These are phyloP conservation scores for Phytoseiulus persimilis DNA, from an alignment of 2,888 invertebrate genomes.

Conservation along the genomic window DNA sequence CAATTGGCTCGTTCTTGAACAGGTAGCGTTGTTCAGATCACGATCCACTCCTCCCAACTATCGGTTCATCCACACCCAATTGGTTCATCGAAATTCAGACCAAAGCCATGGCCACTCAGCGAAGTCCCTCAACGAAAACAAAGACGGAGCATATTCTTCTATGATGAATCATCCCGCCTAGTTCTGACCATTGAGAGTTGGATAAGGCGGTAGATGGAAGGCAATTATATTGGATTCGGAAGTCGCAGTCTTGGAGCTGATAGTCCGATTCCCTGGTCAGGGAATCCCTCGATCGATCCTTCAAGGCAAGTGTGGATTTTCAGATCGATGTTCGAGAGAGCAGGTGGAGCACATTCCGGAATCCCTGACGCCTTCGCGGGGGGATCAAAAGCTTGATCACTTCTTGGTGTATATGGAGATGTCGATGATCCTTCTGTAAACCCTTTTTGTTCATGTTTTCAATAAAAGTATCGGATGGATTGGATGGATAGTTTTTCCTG, in stretches of 20 bases:
- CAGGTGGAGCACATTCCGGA: background rate
- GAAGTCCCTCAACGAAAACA: too few relatives aligned
- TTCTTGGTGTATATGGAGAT: constrained; percentile 20
- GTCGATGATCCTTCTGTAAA: constrained; percentile 19
- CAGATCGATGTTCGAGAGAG: background rate
- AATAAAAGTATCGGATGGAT: constrained; percentile 31
- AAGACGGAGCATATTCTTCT: too few relatives aligned
- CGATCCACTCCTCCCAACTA: background rate
- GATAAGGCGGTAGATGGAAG: too few relatives aligned
- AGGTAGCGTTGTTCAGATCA: background rate
- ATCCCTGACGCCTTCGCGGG: background rate
- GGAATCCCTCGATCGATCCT: background rate
- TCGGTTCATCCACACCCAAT: background rate
- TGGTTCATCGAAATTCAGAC: too few relatives aligned
- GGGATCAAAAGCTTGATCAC: constrained; percentile 28
- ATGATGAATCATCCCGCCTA: too few relatives aligned
- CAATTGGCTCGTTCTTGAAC: background rate
- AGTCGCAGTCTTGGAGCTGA: too few relatives aligned
- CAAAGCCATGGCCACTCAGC: too few relatives aligned
- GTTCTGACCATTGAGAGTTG: too few relatives aligned
- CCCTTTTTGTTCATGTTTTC: constrained; percentile 38
- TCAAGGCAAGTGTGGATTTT: background rate
- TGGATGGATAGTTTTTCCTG: background rate
- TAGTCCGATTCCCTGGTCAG: too few relatives aligned
- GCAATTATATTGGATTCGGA: too few relatives aligned